A percentile compares a stretch with the other conserved stretches of the same genome.
Conservation (phyloP, 2,797 vertebrate species). For the Micropoecilia bifurca region DNA sequence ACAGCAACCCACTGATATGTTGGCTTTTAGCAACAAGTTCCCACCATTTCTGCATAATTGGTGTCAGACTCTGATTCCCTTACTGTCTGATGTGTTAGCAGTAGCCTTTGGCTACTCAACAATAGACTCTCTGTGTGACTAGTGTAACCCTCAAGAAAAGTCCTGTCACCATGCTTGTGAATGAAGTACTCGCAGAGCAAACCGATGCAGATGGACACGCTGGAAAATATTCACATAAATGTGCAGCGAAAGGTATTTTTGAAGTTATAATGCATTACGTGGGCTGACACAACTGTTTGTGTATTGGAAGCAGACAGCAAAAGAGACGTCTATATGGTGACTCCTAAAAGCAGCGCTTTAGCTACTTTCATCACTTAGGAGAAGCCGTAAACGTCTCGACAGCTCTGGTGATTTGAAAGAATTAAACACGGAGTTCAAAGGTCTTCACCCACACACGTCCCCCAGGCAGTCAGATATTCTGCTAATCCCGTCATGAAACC, state of each 20-base stretch:
- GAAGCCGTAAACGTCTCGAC: too few species aligned
- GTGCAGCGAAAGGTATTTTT: slow-evolving; percentile 34
- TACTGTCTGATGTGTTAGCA: slow-evolving; percentile 66
- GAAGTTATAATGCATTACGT: slow-evolving; percentile 21
- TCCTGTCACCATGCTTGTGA: slow-evolving; percentile 41
- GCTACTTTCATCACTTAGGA: neutral
- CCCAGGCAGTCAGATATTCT: slow-evolving; percentile 37
- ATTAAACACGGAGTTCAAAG: slow-evolving; percentile 32
- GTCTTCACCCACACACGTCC: slow-evolving; percentile 21
- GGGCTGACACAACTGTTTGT: neutral
- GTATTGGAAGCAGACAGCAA: slow-evolving; percentile 1
- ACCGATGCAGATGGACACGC: slow-evolving; percentile 43
- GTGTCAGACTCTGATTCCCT: slow-evolving; percentile 73
- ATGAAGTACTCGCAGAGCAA: slow-evolving; percentile 46
- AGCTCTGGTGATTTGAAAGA: neutral
- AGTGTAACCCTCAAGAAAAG: slow-evolving; percentile 70
- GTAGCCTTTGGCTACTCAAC: slow-evolving; percentile 63
- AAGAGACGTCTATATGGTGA: slow-evolving; percentile 9
- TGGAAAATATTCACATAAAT: slow-evolving; percentile 29
- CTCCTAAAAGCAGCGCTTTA: neutral
- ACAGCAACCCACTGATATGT: slow-evolving; percentile 61
- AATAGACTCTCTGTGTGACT: slow-evolving; percentile 38
- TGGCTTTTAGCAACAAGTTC: slow-evolving; percentile 68
- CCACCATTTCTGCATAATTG: slow-evolving; percentile 76
- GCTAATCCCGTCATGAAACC: slow-evolving; percentile 46